These are phyloP conservation scores for Pygmarrhopalites habei DNA, from an alignment of 1,140 invertebrate genomes.

Conservation along the genomic window DNA sequence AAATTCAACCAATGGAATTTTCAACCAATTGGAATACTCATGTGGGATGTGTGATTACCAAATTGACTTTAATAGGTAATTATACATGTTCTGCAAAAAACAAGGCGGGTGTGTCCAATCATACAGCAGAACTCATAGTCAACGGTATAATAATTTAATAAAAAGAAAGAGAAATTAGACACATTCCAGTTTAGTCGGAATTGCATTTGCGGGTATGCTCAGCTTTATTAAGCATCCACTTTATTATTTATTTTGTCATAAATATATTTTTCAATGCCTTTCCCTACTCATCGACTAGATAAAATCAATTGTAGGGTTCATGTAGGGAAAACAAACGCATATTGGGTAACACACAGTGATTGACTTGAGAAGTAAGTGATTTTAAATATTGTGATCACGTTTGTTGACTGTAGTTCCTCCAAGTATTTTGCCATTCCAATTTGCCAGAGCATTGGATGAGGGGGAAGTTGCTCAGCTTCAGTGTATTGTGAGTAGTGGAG, in stretches of 20 bases:
- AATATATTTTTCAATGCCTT: no score
- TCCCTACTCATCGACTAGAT: no score
- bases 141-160: no score
- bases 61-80: not conserved
- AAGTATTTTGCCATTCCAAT: slow-evolving; percentile 63
- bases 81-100: slow-evolving; percentile 57
- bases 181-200: not conserved
- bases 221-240: not conserved
- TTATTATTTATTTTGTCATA: no score
- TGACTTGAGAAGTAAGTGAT: no score
- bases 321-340: no score
- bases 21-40: slow-evolving; percentile 49
- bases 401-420: slow-evolving; percentile 51
- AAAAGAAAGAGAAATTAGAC: no score
- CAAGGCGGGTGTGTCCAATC: slow-evolving; percentile 59
- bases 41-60: not conserved
- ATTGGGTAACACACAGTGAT: no score
- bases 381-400: no score
- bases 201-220: not conserved
- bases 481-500: slow-evolving; percentile 56
- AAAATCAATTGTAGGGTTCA: no score
- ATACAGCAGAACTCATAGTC: slow-evolving; percentile 55
- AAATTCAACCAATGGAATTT: no score
- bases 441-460: slow-evolving; percentile 56
- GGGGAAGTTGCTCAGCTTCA: slow-evolving; percentile 57